These are phyloP conservation scores for Sebastes diploproa DNA, from an alignment of 2,797 vertebrate species.

Conservation along the genomic window DNA sequence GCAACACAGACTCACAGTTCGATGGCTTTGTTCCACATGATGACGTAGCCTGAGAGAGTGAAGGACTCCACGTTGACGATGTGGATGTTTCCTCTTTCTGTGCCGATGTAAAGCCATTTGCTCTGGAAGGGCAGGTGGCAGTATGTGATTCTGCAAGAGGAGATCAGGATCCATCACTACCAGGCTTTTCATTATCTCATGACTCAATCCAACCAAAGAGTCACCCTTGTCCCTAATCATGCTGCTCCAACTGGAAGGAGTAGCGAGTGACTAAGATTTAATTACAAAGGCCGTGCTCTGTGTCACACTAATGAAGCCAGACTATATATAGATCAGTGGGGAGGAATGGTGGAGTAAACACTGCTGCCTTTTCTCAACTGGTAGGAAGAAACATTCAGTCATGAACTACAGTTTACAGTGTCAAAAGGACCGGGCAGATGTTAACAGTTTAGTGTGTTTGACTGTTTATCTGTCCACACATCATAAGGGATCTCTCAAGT, in stretches of 20 bases:
- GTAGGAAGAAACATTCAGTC: conserved; percentile 6
- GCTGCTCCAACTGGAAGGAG: conserved; percentile 55
- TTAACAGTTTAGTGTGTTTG: not conserved
- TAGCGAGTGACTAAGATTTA: conserved; percentile 63
- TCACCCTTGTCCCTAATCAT: conserved; percentile 47
- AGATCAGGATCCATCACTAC: conserved; percentile 45
- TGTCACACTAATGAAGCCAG: conserved; percentile 69
- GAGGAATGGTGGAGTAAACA: conserved; percentile 34
- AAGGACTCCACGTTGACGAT: conserved; percentile 99
- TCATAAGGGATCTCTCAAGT: not conserved
- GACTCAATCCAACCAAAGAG: conserved; percentile 50
- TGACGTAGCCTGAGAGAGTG: conserved; percentile 99
- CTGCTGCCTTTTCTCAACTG: conserved; percentile 35
- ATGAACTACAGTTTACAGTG: not conserved
- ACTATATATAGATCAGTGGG: conserved; percentile 60
- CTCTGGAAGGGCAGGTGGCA: conserved; percentile 99
- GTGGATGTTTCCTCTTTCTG: conserved; percentile 97
- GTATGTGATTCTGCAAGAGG: conserved; percentile 91
- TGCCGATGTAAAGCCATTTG: conserved; percentile 98
- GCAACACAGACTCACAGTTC: conserved; percentile 91
- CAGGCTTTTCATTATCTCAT: conserved; percentile 61
- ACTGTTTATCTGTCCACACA: not conserved
- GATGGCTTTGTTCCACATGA: conserved; percentile 99
- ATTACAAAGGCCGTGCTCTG: conserved; percentile 72
- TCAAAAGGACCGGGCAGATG: not conserved